phyloP scores from a whole-genome alignment of 2,113 vertebrate species.

The Spermophilus dauricus region DNA sequence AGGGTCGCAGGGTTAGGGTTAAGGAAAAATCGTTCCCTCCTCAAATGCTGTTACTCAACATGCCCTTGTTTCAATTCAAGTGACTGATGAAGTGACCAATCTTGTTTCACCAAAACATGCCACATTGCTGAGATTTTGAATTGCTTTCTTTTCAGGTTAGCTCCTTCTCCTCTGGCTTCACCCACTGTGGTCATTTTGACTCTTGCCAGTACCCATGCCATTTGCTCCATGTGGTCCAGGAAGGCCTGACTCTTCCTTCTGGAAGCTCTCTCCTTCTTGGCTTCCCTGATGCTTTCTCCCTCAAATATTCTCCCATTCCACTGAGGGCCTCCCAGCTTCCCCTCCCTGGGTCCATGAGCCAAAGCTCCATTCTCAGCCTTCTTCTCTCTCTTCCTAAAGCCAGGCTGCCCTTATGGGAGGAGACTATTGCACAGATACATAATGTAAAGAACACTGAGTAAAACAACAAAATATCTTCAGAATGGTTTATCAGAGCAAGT shows the following conservation, averaged over 20 bases:
- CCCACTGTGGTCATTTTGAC: neutral
- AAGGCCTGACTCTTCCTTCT: neutral
- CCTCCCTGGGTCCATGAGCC: neutral
- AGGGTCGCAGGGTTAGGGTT: neutral
- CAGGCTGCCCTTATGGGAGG: neutral
- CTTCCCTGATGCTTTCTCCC: neutral
- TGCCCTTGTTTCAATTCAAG: neutral
- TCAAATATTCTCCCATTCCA: too few species aligned
- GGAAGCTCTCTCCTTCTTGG: neutral
- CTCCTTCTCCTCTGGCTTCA: neutral
- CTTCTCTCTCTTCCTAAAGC: neutral
- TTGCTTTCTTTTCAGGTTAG: neutral
- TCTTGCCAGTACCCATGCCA: accelerated
- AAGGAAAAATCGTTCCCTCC: neutral
- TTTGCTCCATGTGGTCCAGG: neutral
- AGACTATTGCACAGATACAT: neutral
- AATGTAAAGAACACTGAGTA: neutral
- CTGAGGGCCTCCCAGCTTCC: neutral
- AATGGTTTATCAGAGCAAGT: neutral
- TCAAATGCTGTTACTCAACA: neutral
- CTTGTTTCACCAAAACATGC: neutral
- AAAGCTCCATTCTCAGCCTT: neutral
- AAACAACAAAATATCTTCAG: neutral
- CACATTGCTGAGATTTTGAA: neutral
- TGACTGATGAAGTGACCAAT: neutral